phyloP scores from a whole-genome alignment of 2,888 invertebrate genomes.

The Caenorhabditis sp. region DNA sequence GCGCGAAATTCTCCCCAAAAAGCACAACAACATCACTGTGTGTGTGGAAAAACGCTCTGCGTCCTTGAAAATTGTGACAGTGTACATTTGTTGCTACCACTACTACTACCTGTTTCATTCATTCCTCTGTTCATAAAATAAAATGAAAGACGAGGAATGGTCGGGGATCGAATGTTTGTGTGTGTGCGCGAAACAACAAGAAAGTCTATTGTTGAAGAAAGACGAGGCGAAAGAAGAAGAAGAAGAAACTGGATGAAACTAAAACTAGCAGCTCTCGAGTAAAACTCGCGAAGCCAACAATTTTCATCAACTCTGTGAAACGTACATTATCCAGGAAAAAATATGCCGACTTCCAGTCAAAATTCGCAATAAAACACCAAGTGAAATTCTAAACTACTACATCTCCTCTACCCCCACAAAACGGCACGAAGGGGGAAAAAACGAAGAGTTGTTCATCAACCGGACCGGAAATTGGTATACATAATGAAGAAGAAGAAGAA shows the following conservation, averaged over 20 bases:
- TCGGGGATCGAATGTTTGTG: background rate
- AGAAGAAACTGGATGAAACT: background rate
- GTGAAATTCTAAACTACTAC: too few relatives aligned
- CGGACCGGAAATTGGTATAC: slow-evolving; percentile 20
- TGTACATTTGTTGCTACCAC: background rate
- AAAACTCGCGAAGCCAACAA: too few relatives aligned
- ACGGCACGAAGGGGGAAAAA: slow-evolving; percentile 6
- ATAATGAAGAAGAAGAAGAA: slow-evolving; percentile 17
- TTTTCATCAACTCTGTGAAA: too few relatives aligned
- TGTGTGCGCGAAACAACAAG: background rate
- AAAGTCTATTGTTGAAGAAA: background rate
- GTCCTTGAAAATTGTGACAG: background rate
- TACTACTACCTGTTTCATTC: background rate
- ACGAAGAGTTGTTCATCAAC: slow-evolving; percentile 24
- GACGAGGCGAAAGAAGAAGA: background rate
- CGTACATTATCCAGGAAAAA: too few relatives aligned
- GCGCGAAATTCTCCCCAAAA: background rate
- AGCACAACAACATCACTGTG: background rate
- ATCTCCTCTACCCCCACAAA: background rate
- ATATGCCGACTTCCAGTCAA: too few relatives aligned
- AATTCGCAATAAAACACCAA: too few relatives aligned
- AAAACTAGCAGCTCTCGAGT: too few relatives aligned
- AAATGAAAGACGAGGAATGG: background rate
- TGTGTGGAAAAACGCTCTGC: background rate
- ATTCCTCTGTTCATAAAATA: background rate